These are phyloP conservation scores for Gobio occitaniae DNA, from an alignment of 2,797 vertebrate species.

Conservation along the genomic window DNA sequence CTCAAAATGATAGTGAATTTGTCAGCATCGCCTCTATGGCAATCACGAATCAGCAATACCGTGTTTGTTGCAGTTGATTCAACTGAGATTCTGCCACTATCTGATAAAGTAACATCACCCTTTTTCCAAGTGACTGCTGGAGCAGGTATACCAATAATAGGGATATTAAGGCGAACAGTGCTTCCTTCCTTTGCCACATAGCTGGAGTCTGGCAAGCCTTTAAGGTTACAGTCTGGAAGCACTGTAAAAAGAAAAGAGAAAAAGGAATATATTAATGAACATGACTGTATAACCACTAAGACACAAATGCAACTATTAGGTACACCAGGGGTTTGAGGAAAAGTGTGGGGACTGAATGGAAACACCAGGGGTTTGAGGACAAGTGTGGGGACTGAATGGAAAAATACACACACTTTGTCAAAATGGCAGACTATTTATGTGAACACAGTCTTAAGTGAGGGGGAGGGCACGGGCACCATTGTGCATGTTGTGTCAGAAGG, in stretches of 20 bases:
- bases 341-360: not conserved
- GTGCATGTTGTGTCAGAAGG: no score
- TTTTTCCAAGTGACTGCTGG: constrained; percentile 92
- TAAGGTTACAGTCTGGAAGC: constrained; percentile 91
- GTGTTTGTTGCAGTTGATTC: constrained; percentile 88
- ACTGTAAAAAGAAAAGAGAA: constrained; percentile 76
- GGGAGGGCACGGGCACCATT: no score
- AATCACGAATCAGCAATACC: constrained; percentile 91
- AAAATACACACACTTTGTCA: not conserved
- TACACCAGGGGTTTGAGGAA: not conserved
- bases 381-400: not conserved
- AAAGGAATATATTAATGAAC: not conserved
- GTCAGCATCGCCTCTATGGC: constrained; percentile 91
- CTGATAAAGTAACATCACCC: constrained; percentile 83
- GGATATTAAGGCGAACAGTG: constrained; percentile 91
- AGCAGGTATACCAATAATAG: constrained; percentile 87
- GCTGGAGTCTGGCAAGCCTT: constrained; percentile 86
- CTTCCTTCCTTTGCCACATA: constrained; percentile 92
- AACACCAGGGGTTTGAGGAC: not conserved
- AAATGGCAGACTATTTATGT: not conserved
- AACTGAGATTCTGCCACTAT: constrained; percentile 88
- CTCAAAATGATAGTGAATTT: constrained; percentile 88
- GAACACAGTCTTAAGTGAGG: not conserved
- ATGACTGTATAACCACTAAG: not conserved
- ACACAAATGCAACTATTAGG: constrained; percentile 13